These are phyloP conservation scores for Danio aesculapii DNA, from an alignment of 2,797 vertebrate species.

Conservation along the genomic window DNA sequence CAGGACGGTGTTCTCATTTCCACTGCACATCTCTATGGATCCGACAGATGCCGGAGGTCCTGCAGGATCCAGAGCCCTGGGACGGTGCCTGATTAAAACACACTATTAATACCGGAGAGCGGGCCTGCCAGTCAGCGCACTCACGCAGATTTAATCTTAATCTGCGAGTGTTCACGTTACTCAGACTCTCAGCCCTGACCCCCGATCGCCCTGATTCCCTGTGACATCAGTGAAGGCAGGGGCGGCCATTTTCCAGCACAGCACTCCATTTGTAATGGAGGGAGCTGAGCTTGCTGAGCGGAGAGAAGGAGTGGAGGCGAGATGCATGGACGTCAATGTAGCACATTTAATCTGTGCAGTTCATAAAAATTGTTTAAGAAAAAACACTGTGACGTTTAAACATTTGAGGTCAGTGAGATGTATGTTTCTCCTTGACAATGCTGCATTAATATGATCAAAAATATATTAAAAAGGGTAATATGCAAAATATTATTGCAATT, in stretches of 20 bases:
- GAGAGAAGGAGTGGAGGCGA: constrained; percentile 30
- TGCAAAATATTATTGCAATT: background rate
- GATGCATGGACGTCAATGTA: constrained; percentile 25
- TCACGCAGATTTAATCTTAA: constrained; percentile 75
- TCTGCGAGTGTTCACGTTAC: constrained; percentile 70
- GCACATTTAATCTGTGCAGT: background rate
- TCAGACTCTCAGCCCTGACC: constrained; percentile 22
- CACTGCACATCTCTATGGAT: constrained; percentile 29
- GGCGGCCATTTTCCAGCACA: constrained; percentile 81
- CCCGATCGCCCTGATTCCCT: constrained; percentile 24
- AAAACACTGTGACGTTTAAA: background rate
- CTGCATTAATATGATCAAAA: constrained; percentile 5
- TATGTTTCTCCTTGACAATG: background rate
- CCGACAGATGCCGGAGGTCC: constrained; percentile 64
- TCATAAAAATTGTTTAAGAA: background rate
- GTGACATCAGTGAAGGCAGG: constrained; percentile 67
- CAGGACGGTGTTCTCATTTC: constrained; percentile 56
- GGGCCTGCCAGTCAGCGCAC: constrained; percentile 58
- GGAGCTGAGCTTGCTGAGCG: constrained; percentile 66
- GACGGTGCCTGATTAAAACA: constrained; percentile 79
- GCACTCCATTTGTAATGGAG: constrained; percentile 78
- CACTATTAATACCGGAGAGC: constrained; percentile 78
- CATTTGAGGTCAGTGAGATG: background rate
- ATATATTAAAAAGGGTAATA: background rate
- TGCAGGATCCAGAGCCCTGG: constrained; percentile 69